Evolutionary conservation across 2,113 vertebrate species (phyloP).

Genomic region (Nothoprocta pentlandii): DNA sequence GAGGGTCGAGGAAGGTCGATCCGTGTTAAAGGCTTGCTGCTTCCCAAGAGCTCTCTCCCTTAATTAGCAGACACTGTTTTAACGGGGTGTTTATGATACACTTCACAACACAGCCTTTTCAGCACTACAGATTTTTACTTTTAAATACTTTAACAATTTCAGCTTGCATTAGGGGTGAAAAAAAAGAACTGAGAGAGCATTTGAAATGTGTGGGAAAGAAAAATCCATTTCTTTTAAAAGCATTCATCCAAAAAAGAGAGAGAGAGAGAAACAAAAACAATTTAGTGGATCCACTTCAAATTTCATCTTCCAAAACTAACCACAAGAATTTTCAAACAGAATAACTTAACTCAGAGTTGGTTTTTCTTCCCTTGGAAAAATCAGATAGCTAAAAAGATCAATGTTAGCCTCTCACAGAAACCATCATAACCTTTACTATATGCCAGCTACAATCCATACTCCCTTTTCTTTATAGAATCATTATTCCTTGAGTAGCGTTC

Average conservation of each 20-base stretch:
- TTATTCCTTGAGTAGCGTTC: constrained; percentile 1
- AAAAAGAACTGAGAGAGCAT: background rate
- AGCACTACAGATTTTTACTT: constrained; percentile 7
- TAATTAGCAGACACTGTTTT: constrained; percentile 52
- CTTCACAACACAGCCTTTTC: constrained; percentile 45
- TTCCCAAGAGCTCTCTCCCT: constrained; percentile 43
- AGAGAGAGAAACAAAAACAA: background rate
- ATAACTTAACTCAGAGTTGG: background rate
- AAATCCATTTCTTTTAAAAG: constrained; percentile 9
- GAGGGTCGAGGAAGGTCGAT: constrained; percentile 45
- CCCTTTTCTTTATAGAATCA: constrained; percentile 6
- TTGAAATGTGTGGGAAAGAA: constrained; percentile 27
- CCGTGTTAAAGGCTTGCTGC: constrained; percentile 29
- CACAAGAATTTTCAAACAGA: constrained; percentile 31
- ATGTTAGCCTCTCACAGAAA: constrained; percentile 37
- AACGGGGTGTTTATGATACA: background rate
- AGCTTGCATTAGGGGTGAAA: background rate
- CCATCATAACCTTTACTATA: constrained; percentile 45
- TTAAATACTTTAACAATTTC: constrained; percentile 40
- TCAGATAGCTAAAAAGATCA: constrained; percentile 35
- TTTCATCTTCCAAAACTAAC: constrained; percentile 9
- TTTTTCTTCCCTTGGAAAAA: background rate
- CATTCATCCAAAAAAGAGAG: background rate
- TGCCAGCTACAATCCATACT: constrained; percentile 1
- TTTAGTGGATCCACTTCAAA: constrained; percentile 28